Evolutionary conservation across 2,113 vertebrate species (phyloP).

Genomic region (Chunga burmeisteri): DNA sequence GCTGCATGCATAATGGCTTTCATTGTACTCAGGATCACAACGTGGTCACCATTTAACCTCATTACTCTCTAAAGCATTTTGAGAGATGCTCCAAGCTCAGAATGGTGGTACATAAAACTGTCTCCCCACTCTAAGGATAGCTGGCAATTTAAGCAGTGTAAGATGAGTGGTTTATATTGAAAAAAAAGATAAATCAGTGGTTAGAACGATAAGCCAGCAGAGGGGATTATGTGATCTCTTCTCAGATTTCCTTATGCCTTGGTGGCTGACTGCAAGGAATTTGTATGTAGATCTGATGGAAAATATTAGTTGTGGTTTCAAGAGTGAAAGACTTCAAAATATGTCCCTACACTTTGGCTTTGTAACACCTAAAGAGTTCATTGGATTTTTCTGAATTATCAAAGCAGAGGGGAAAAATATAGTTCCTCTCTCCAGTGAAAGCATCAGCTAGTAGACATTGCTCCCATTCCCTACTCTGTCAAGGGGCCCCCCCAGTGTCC

Average conservation of each 20-base stretch:
- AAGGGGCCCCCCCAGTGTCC: not conserved
- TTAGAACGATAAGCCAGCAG: not conserved
- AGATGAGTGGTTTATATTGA: not conserved
- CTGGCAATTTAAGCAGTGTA: not conserved
- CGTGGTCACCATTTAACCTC: not conserved
- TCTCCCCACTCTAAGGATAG: not conserved
- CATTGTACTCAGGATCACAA: not conserved
- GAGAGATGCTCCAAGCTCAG: not conserved
- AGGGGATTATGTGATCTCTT: rapidly evolving
- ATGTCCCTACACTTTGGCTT: not conserved
- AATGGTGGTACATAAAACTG: not conserved
- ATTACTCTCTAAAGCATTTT: not conserved
- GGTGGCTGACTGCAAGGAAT: not conserved
- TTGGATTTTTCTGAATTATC: not conserved
- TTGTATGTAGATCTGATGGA: not conserved
- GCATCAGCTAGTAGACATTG: not conserved
- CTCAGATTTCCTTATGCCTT: not conserved
- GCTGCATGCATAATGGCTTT: not conserved
- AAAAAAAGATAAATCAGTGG: not conserved
- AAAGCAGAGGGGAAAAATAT: not conserved
- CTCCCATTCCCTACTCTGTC: not conserved
- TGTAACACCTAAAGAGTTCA: not conserved
- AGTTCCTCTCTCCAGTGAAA: not conserved
- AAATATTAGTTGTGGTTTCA: not conserved
- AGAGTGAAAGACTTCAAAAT: not conserved